A percentile compares a stretch with the other conserved stretches of the same genome.
These are phyloP conservation scores for Polypterus bichir DNA, from an alignment of 2,113 vertebrate species.

Conservation along the genomic window DNA sequence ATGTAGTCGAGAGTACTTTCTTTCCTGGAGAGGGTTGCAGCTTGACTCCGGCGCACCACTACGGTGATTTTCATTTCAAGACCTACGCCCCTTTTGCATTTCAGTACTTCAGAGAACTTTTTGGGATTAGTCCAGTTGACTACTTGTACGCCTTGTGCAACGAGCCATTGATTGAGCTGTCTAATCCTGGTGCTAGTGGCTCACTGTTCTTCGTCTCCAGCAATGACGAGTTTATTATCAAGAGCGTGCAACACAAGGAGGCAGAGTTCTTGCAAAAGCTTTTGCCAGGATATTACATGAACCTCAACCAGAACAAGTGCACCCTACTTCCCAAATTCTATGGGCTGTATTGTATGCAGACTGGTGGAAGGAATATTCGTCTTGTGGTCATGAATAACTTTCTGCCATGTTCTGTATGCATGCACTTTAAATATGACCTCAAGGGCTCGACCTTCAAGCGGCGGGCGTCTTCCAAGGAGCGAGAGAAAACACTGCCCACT, in stretches of 20 bases:
- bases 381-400: constrained; percentile 94
- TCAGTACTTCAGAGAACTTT: constrained; percentile 91
- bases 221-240: constrained; percentile 91
- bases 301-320: constrained; percentile 86
- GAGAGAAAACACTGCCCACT: constrained; percentile 66
- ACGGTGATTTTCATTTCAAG: constrained; percentile 88
- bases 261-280: constrained; percentile 90
- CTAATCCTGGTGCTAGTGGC: constrained; percentile 80
- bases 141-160: constrained; percentile 86
- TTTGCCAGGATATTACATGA: constrained; percentile 92
- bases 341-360: constrained; percentile 82
- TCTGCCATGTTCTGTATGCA: constrained; percentile 65
- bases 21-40: constrained; percentile 88
- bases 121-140: constrained; percentile 83
- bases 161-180: constrained; percentile 76
- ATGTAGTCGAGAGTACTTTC: constrained; percentile 88
- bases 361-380: constrained; percentile 81
- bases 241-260: constrained; percentile 92
- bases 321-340: constrained; percentile 89
- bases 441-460: constrained; percentile 90
- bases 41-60: constrained; percentile 82
- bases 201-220: constrained; percentile 86
- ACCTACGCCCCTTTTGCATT: constrained; percentile 90
- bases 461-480: constrained; percentile 68
- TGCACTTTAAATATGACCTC: constrained; percentile 87